Conservation (phyloP, 2,797 vertebrate species). For the Propithecus perrieri region DNA sequence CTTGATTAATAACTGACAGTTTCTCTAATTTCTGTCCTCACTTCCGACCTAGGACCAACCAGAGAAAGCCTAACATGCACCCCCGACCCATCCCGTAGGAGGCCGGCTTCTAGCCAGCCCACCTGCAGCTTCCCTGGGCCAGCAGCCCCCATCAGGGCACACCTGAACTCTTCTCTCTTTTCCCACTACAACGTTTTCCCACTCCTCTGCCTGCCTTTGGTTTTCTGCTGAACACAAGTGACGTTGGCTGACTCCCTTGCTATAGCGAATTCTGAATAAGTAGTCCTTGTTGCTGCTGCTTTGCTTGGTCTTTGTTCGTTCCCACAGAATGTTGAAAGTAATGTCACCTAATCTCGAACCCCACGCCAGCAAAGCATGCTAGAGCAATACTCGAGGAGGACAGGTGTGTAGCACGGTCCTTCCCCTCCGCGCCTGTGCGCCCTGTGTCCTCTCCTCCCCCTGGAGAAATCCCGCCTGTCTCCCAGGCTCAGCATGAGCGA, state of each 20-base stretch:
- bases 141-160: not conserved
- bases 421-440: not conserved
- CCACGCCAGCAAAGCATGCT: no score
- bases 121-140: not conserved
- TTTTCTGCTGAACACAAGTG: not conserved
- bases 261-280: not conserved
- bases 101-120: not conserved
- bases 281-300: not conserved
- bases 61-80: not conserved
- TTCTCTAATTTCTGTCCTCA: not conserved
- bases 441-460: no score
- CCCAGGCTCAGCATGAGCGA: fast-evolving
- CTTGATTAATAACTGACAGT: not conserved
- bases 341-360: not conserved
- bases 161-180: not conserved
- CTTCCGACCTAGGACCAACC: not conserved
- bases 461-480: not conserved
- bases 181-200: not conserved
- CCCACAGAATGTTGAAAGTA: not conserved
- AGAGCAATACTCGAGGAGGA: not conserved
- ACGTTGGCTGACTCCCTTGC: not conserved
- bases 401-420: fast-evolving
- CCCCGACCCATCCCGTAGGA: not conserved
- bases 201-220: not conserved
- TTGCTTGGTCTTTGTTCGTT: not conserved